Conservation (phyloP, 2,797 vertebrate genomes). For the Pogoniulus pusillus region DNA sequence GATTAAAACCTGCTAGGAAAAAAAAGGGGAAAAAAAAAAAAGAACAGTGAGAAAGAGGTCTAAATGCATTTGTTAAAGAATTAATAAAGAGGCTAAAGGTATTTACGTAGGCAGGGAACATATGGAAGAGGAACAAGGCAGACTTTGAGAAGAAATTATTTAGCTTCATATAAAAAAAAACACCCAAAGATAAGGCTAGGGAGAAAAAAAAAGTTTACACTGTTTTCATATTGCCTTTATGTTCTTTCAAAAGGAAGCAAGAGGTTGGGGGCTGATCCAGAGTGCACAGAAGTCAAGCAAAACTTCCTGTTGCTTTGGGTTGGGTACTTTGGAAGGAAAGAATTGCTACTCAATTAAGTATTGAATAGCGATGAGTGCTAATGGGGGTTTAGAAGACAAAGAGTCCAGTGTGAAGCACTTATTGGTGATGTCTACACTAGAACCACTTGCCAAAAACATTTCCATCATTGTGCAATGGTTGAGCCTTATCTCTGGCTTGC, state of each 20-base stretch:
- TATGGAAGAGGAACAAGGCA: constrained; percentile 75
- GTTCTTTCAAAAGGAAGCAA: constrained; percentile 28
- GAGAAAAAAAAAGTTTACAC: constrained; percentile 12
- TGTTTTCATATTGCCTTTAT: constrained; percentile 18
- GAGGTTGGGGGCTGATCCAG: constrained; percentile 18
- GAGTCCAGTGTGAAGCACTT: constrained; percentile 69
- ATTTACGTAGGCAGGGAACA: constrained; percentile 79
- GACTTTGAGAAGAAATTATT: constrained; percentile 60
- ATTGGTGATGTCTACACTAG: constrained; percentile 70
- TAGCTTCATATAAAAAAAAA: constrained; percentile 48
- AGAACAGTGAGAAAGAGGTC: constrained; percentile 73
- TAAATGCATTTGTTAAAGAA: constrained; percentile 73
- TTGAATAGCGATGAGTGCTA: constrained; percentile 64
- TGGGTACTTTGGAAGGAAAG: constrained; percentile 2
- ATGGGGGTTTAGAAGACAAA: constrained; percentile 66
- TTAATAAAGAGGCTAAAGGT: constrained; percentile 80
- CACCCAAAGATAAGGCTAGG: not conserved
- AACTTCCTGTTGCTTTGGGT: constrained; percentile 36
- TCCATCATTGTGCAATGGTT: constrained; percentile 60
- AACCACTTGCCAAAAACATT: constrained; percentile 70
- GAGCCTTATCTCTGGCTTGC: constrained; percentile 48
- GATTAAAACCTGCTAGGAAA: constrained; percentile 61
- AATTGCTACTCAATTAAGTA: constrained; percentile 41
- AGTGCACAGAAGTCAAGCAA: constrained; percentile 33
- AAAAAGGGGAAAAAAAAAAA: constrained; percentile 67